A percentile compares a stretch with the other conserved stretches of the same genome.
phyloP scores from a whole-genome alignment of 2,113 vertebrate genomes.

The Danio rerio region DNA sequence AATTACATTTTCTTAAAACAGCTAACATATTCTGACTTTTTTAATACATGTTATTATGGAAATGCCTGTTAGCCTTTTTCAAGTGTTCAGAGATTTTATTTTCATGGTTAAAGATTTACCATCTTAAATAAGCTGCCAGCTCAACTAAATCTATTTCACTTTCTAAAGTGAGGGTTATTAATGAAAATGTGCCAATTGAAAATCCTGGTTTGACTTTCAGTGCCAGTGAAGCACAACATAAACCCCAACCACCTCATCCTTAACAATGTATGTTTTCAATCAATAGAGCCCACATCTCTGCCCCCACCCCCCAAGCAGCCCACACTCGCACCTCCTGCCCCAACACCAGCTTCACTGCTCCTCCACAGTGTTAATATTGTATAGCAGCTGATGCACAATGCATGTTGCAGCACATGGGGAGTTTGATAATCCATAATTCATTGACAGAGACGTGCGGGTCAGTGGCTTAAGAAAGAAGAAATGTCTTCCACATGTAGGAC shows the following conservation, averaged over 20 bases:
- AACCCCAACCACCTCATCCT: background rate
- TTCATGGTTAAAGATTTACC: background rate
- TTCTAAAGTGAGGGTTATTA: conserved; percentile 2
- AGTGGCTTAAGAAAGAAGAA: background rate
- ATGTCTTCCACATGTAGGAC: background rate
- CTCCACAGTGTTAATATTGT: conserved; percentile 66
- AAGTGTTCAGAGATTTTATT: background rate
- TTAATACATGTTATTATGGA: background rate
- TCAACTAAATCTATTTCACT: background rate
- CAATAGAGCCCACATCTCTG: conserved; percentile 28
- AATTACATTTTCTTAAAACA: background rate
- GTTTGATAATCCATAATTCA: conserved; percentile 69
- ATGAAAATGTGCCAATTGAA: background rate
- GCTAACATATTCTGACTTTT: background rate
- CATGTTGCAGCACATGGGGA: conserved; percentile 53
- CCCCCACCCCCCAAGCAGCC: background rate
- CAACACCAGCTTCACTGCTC: conserved; percentile 29
- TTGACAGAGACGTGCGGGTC: conserved; percentile 18
- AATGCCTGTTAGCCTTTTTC: background rate
- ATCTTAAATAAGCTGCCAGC: background rate
- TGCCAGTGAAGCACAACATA: conserved; percentile 15
- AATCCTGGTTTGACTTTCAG: background rate
- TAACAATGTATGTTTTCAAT: conserved; percentile 17
- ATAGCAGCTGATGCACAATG: conserved; percentile 64
- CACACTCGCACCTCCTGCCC: background rate